Evolutionary conservation across 2,113 vertebrate species (phyloP), one percentile per base, ranked within the genome.

Genomic region (Dascyllus trimaculatus): DNA sequence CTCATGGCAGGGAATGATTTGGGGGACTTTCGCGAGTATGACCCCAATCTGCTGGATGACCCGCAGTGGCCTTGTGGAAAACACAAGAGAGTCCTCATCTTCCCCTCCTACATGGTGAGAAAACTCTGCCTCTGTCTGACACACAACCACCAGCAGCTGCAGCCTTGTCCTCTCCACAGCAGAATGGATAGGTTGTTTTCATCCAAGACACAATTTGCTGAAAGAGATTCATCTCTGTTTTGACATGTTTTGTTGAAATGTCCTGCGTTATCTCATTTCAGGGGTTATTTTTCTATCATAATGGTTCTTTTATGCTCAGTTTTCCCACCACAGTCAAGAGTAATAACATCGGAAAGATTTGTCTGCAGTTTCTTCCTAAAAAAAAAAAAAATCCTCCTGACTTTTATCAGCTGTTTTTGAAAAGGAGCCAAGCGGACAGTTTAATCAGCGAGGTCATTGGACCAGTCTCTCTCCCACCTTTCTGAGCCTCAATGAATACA

Each of bases 21-120:
- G 69, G 96, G 93, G 80, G 98, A 99, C 82, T 95, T 96, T 51
- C 91, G 94, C 52, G 98, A 99, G 74, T 99, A 99, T 0, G 96
- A 99, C 91, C 98, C 98, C 21, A 97, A 99, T 87, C 97, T 99
- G 81, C 93, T 99, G 92, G 98, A 99, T 61, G 98, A 99, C 92
- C 98, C 98, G 0, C 98, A 99, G 88, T 99, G 98, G 98, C 98
- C 98, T 3, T 99, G 98, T 84, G 98, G 98, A 79, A 99, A 99
- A 90, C 98, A 99, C 92, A 99, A 99, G 84, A 89, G 98, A 74
- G 98, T 99, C 75, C 95, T 99, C 85, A 99, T 98, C 92, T 99
- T 99, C 81, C 97, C 97, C 81, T 98, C 98, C 0, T 99, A 99
- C 92, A 99, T 99, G 98, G 98, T 99, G 91, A 95, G 96, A 84